These are phyloP conservation scores for Malthinus flaveolus DNA, from an alignment of 2,888 invertebrate genomes.

Conservation along the genomic window DNA sequence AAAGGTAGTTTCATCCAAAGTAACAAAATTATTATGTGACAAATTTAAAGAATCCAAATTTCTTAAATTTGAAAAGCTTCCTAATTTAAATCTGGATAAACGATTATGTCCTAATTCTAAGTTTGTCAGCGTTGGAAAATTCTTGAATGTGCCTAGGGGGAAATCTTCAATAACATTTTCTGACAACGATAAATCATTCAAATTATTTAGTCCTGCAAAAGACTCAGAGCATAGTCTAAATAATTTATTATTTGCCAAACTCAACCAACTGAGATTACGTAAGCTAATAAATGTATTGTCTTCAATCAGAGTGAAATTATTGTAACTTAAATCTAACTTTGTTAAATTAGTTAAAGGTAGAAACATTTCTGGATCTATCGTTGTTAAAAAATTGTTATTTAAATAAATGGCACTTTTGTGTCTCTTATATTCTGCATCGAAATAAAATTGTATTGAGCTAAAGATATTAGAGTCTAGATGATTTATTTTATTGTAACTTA, in stretches of 20 bases:
- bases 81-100: neutral
- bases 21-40: neutral
- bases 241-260: neutral
- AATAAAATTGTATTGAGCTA: neutral
- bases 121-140: neutral
- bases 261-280: neutral
- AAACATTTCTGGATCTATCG: neutral
- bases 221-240: neutral
- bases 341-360: neutral
- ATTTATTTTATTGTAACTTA: too few relatives aligned
- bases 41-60: neutral
- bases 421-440: too few relatives aligned
- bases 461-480: too few relatives aligned
- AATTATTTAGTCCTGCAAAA: neutral
- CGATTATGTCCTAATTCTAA: constrained; percentile 1
- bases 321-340: neutral
- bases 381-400: constrained; percentile 1
- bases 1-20: neutral
- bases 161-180: neutral
- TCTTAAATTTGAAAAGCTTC: constrained; percentile 5
- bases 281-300: neutral
- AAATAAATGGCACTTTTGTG: too few relatives aligned
- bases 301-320: neutral
- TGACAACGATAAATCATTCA: neutral
- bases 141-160: neutral